Percentiles rank a stretch among this genome's conserved stretches.
Conservation (phyloP, 2,113 vertebrate genomes). For the Myotis yumanensis region DNA sequence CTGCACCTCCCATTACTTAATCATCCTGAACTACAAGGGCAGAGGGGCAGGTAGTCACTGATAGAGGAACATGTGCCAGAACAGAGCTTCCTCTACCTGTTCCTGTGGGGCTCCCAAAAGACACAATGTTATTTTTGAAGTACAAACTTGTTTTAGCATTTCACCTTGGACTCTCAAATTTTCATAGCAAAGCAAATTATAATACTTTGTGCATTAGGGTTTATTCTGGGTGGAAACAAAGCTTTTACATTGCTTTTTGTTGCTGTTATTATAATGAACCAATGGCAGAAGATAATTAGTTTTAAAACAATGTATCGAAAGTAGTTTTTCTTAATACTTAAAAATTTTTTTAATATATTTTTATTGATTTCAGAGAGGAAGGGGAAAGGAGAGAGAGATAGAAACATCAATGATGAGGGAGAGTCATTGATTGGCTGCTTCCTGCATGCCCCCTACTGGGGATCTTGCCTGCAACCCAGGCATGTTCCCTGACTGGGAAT, state of each 20-base stretch:
- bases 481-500: too few relatives aligned
- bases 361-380: too few relatives aligned
- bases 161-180: slow-evolving; percentile 11
- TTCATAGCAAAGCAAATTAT: slow-evolving; percentile 17
- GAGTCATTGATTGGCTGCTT: too few relatives aligned
- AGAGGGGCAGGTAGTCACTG: background rate
- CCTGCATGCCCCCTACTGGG: too few relatives aligned
- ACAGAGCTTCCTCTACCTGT: background rate
- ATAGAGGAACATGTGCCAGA: background rate
- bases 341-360: too few relatives aligned
- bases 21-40: background rate
- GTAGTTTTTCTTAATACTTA: background rate
- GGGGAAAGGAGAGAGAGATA: too few relatives aligned
- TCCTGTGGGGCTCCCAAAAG: background rate
- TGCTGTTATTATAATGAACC: slow-evolving; percentile 12
- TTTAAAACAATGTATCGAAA: slow-evolving; percentile 48
- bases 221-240: background rate
- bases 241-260: background rate
- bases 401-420: too few relatives aligned
- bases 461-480: too few relatives aligned
- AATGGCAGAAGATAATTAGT: background rate
- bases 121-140: background rate
- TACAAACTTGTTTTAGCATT: slow-evolving; percentile 14
- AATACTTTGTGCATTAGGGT: background rate
- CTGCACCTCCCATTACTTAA: background rate